phyloP scores from a whole-genome alignment of 2,888 invertebrate species.

The Clanis bilineata region DNA sequence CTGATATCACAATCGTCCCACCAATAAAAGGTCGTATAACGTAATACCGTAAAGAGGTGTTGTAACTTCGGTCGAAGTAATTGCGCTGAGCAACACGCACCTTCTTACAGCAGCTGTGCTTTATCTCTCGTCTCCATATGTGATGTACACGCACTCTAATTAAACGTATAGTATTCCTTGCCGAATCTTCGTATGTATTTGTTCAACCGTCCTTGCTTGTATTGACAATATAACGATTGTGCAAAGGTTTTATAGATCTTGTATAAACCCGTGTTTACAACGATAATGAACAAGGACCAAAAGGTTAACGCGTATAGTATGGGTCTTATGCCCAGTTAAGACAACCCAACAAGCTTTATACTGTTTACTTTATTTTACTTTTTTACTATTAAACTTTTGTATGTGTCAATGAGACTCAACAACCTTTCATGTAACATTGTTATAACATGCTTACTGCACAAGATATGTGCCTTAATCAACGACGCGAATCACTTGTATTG shows the following conservation, averaged over 20 bases:
- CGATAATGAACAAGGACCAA: no score
- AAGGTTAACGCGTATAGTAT: no score
- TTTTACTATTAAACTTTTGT: no score
- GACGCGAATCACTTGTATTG: slow-evolving; percentile 4
- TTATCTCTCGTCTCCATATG: slow-evolving; percentile 5
- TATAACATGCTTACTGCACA: neutral
- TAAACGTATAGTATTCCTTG: neutral
- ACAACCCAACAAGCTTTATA: no score
- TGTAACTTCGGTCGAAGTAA: slow-evolving; percentile 40
- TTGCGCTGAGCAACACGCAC: slow-evolving; percentile 19
- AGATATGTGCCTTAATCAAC: neutral
- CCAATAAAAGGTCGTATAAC: slow-evolving; percentile 33
- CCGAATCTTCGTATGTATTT: neutral
- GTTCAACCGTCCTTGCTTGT: neutral
- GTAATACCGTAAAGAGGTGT: slow-evolving; percentile 37
- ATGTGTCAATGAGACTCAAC: no score
- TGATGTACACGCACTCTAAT: neutral
- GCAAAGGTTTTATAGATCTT: neutral
- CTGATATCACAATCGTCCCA: slow-evolving; percentile 25
- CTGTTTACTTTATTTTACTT: no score
- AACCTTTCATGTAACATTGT: neutral
- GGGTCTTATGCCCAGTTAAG: no score
- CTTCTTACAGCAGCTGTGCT: slow-evolving; percentile 13
- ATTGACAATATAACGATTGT: neutral
- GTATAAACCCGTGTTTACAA: neutral